Evolutionary conservation across 2,888 invertebrate species (phyloP), one percentile per base, ranked within the genome.

Genomic region (Iselma pallidipennis): DNA sequence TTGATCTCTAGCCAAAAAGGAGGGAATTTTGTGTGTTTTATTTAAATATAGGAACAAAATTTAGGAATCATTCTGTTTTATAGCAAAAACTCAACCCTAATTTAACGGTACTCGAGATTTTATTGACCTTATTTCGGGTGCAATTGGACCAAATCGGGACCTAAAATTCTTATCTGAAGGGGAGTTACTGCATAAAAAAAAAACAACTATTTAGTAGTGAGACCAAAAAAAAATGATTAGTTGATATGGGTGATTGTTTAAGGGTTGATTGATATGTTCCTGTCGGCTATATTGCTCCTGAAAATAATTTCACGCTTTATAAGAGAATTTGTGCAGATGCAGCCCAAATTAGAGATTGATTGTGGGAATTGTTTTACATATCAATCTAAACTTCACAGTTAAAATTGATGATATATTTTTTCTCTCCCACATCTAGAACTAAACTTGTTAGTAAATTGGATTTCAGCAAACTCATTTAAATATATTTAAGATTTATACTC

Each of bases 21-120:
- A 33, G 29, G 33, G 23, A 49, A 49, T 23, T 49, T n/a, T n/a
- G n/a, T n/a, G n/a, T n/a, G 49, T 49, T 49, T n/a, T 49, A 49
- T 23, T 49, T 49, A n/a, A 37, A 37, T 16, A 37, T n/a, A n/a
- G n/a, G 29, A 12, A 49, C 6, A 14, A 23, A 26, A 23, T 9
- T 5, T 6, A 21, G 49, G 16, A 49, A 37, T 37, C 14, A 37
- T 37, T 37, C 42, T 4, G 12, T 49, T 49, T 49, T 49, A 23
- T 49, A n/a, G 49, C 49, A 21, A 49, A 49, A 49, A 49, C n/a
- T 49, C 49, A 49, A 49, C 23, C 49, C 49, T 7, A 49, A 49
- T 49, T 49, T 4, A 49, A 49, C 23, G 4, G 23, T 23, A n/a
- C 7, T 49, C 10, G 49, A 49, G 4, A 49, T 23, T 49, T 49